These are phyloP conservation scores for Parochlus steinenii DNA, from an alignment of 2,888 invertebrate species.

Conservation along the genomic window DNA sequence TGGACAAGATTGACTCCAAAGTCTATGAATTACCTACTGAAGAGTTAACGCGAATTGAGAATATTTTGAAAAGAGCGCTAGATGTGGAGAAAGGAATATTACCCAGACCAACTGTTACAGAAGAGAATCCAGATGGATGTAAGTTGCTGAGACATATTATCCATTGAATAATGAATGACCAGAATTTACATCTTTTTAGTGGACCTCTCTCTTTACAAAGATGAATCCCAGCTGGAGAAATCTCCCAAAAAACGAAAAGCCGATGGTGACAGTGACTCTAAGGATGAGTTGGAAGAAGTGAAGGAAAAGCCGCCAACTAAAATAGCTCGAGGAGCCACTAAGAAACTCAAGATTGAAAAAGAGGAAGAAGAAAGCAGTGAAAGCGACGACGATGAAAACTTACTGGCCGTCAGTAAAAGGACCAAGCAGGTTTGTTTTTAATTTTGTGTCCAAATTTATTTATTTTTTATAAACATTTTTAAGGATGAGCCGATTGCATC, in stretches of 20 bases:
- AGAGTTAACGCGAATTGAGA: constrained; percentile 64
- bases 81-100: constrained; percentile 60
- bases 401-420: constrained; percentile 14
- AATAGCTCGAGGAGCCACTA: constrained; percentile 21
- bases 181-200: constrained; percentile 35
- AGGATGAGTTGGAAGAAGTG: constrained; percentile 16
- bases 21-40: constrained; percentile 49
- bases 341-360: constrained; percentile 16
- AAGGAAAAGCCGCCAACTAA: constrained; percentile 10
- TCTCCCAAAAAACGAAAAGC: constrained; percentile 27
- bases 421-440: constrained; percentile 5
- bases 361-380: constrained; percentile 18
- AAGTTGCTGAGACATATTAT: constrained; percentile 28
- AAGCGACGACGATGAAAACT: constrained; percentile 22
- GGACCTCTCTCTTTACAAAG: constrained; percentile 67
- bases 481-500: background rate
- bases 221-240: constrained; percentile 62
- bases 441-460: background rate
- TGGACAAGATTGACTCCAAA: constrained; percentile 55
- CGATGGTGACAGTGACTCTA: constrained; percentile 13
- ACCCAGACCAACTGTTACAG: constrained; percentile 46
- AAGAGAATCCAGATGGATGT: constrained; percentile 76
- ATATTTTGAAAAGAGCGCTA: constrained; percentile 68
- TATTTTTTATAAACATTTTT: background rate
- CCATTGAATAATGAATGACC: constrained; percentile 3